phyloP scores from a whole-genome alignment of 2,113 vertebrate genomes.

The Oplegnathus fasciatus region DNA sequence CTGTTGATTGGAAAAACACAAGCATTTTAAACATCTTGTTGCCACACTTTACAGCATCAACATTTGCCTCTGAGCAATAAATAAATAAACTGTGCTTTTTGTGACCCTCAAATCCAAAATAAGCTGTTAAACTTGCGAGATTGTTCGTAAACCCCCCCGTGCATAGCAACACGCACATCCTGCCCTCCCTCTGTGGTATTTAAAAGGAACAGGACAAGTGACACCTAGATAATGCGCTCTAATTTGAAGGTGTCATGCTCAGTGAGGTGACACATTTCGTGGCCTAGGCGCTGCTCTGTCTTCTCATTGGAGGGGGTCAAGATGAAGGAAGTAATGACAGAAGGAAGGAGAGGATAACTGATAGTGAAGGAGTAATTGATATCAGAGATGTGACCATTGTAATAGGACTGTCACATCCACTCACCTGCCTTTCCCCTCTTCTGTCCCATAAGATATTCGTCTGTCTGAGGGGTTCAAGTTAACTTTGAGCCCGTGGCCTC shows the following conservation, averaged over 20 bases:
- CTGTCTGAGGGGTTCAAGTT: constrained; percentile 66
- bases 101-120: constrained; percentile 23
- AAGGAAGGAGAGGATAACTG: constrained; percentile 70
- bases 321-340: constrained; percentile 35
- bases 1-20: no score
- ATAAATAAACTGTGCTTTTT: not conserved
- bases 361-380: constrained; percentile 89
- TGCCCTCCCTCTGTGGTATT: constrained; percentile 74
- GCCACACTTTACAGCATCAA: not conserved
- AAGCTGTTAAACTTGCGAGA: constrained; percentile 7
- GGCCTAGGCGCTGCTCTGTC: constrained; percentile 71
- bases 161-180: constrained; percentile 51
- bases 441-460: constrained; percentile 84
- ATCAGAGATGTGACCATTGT: constrained; percentile 83
- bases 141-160: not conserved
- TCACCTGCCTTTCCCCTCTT: constrained; percentile 40
- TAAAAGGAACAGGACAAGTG: constrained; percentile 84
- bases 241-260: constrained; percentile 89
- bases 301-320: constrained; percentile 21
- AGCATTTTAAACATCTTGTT: not conserved
- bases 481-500: constrained; percentile 3
- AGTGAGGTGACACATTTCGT: constrained; percentile 80
- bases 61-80: not conserved
- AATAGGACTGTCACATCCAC: constrained; percentile 86
- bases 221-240: constrained; percentile 88